Evolutionary conservation across 2,113 vertebrate genomes (phyloP).

Genomic region (Uria aalge): DNA sequence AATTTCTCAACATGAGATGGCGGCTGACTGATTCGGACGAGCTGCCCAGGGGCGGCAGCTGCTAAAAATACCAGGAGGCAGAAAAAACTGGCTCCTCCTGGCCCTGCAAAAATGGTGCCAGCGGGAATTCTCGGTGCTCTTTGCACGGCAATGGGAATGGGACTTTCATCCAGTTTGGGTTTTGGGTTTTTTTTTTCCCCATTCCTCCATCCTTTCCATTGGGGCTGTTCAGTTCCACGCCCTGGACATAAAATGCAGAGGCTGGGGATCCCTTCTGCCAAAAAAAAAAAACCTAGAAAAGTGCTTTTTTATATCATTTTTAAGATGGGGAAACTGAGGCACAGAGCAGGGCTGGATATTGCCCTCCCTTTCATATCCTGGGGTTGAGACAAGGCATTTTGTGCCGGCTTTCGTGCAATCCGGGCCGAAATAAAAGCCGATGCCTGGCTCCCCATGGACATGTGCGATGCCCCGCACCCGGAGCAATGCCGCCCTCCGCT

Average conservation of each 20-base stretch:
- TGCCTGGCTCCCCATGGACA: fast-evolving
- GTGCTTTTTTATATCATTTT: fast-evolving
- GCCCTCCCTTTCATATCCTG: background rate
- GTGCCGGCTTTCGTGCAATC: background rate
- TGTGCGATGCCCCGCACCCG: background rate
- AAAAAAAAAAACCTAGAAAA: fast-evolving
- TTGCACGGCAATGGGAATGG: background rate
- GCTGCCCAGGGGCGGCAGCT: background rate
- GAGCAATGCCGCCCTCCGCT: background rate
- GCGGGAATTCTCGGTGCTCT: fast-evolving
- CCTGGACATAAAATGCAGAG: background rate
- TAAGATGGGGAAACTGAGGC: background rate
- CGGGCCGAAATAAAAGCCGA: background rate
- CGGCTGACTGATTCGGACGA: background rate
- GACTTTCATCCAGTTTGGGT: background rate
- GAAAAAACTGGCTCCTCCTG: background rate
- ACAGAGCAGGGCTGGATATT: background rate
- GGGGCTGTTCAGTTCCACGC: background rate
- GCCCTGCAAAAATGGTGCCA: background rate
- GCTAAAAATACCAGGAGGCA: background rate
- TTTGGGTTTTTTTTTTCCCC: too few relatives aligned
- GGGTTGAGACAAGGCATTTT: background rate
- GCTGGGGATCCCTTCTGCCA: background rate
- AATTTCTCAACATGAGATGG: background rate
- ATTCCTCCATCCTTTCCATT: background rate